These are phyloP conservation scores for Tigriopus japonicus DNA, from an alignment of 1,140 invertebrate genomes.

Conservation along the genomic window DNA sequence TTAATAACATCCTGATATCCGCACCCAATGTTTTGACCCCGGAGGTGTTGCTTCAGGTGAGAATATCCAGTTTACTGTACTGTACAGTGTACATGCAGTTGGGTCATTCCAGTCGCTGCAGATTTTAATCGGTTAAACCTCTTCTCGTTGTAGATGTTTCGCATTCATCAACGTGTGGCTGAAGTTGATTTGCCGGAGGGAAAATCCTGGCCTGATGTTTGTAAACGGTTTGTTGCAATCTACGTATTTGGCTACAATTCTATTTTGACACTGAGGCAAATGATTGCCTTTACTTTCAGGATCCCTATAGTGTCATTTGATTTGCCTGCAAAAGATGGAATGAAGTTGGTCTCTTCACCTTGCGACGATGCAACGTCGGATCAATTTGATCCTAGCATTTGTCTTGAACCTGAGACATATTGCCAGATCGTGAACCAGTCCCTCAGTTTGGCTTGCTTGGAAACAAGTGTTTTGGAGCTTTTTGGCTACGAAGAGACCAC, in stretches of 20 bases:
- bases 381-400: neutral
- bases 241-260: neutral
- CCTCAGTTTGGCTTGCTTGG: slow-evolving; percentile 31
- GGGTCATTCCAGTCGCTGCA: neutral
- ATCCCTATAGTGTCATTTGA: neutral
- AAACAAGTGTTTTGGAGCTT: slow-evolving; percentile 44
- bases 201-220: neutral
- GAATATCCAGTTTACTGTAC: neutral
- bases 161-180: too few species aligned
- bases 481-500: slow-evolving; percentile 38
- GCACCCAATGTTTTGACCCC: neutral
- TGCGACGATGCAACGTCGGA: neutral
- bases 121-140: too few species aligned
- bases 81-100: neutral
- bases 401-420: neutral
- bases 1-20: neutral
- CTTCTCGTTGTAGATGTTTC: too few species aligned
- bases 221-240: too few species aligned
- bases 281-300: neutral
- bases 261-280: neutral
- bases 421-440: neutral
- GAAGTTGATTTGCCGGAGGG: too few species aligned
- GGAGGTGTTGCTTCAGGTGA: neutral
- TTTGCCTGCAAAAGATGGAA: neutral
- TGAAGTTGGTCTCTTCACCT: neutral